These are phyloP conservation scores for Arrhopalites spinosus DNA, from an alignment of 2,888 invertebrate genomes.

Conservation along the genomic window DNA sequence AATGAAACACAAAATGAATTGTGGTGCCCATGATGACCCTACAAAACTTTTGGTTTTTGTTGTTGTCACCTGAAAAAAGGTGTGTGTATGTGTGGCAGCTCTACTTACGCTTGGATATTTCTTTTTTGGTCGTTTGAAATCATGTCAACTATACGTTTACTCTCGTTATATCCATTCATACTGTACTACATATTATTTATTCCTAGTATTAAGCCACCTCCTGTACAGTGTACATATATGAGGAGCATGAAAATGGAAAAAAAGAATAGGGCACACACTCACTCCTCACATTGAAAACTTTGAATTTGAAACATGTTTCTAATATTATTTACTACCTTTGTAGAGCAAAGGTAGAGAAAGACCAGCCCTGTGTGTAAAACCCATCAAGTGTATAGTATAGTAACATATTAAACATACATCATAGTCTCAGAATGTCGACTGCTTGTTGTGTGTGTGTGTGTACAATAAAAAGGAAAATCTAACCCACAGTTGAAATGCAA, in stretches of 20 bases:
- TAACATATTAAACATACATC: conserved; percentile 20
- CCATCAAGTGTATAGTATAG: conserved; percentile 13
- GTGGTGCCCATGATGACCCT: background rate
- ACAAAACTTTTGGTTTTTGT: conserved; percentile 19
- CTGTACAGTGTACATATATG: background rate
- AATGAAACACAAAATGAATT: no score
- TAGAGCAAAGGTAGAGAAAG: background rate
- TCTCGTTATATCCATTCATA: no score
- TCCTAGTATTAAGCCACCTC: background rate
- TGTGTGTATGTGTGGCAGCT: conserved; percentile 31
- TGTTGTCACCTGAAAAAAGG: conserved; percentile 30
- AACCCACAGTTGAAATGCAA: conserved; percentile 2
- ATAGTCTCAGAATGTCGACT: background rate
- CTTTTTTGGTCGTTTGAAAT: conserved; percentile 16
- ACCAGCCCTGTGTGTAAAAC: conserved; percentile 4
- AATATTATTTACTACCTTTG: conserved; percentile 10
- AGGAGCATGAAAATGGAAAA: background rate
- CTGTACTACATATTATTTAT: no score
- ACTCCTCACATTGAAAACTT: background rate
- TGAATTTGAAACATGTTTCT: background rate
- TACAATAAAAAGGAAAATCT: conserved; percentile 2
- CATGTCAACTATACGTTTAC: conserved; percentile 17
- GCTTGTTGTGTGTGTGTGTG: background rate
- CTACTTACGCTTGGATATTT: conserved; percentile 24
- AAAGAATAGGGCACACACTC: background rate